phyloP scores from a whole-genome alignment of 1,140 invertebrate species.

The Plodia interpunctella region DNA sequence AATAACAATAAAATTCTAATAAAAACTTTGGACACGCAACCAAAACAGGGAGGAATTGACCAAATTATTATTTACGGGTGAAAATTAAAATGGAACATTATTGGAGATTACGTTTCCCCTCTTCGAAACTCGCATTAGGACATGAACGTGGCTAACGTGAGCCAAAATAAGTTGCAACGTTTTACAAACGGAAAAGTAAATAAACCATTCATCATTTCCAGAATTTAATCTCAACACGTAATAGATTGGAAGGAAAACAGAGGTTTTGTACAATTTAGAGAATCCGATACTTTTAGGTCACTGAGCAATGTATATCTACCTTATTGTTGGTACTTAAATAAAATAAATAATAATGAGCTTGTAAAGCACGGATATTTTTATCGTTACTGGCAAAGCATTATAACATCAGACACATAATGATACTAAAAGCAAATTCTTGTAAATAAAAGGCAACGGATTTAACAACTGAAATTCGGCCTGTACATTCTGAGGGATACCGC shows the following conservation, averaged over 20 bases:
- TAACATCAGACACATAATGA: not conserved
- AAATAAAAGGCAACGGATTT: not conserved
- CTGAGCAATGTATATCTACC: too few species aligned
- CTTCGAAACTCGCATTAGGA: constrained; percentile 36
- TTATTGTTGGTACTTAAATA: too few species aligned
- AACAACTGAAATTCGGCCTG: not conserved
- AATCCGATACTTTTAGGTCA: too few species aligned
- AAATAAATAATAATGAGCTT: too few species aligned
- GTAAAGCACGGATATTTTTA: too few species aligned
- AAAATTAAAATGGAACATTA: constrained; percentile 68
- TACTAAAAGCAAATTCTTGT: not conserved
- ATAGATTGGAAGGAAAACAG: too few species aligned
- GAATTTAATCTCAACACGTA: not conserved
- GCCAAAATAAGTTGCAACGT: not conserved
- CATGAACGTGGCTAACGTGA: constrained; percentile 26
- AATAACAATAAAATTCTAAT: constrained; percentile 77
- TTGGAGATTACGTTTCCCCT: constrained; percentile 58
- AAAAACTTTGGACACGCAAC: constrained; percentile 74
- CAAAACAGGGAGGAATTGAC: constrained; percentile 72
- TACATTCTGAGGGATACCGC: not conserved
- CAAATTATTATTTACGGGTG: constrained; percentile 74
- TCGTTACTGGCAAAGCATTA: too few species aligned
- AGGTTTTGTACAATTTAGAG: too few species aligned
- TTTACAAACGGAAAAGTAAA: not conserved
- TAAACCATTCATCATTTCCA: not conserved